These are phyloP conservation scores for Drosophila paranaensis DNA, from an alignment of 2,888 invertebrate species.

Conservation along the genomic window DNA sequence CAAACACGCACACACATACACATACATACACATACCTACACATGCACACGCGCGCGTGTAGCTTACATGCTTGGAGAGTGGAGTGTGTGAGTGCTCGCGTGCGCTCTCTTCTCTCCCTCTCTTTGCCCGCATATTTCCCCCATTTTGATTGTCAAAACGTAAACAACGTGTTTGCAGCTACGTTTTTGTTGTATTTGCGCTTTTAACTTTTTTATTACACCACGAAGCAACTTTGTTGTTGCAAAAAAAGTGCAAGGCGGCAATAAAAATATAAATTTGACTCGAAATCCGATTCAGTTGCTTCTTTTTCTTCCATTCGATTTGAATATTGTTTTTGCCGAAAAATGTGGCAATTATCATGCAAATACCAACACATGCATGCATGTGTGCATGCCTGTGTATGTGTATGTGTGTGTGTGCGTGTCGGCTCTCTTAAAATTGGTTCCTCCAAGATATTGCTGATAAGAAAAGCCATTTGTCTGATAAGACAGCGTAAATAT, in stretches of 20 bases:
- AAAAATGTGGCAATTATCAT: conserved; percentile 18
- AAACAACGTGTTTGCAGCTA: conserved; percentile 68
- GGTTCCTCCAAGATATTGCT: conserved; percentile 67
- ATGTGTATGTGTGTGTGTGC: background rate
- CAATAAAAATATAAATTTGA: conserved; percentile 31
- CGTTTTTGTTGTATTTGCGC: conserved; percentile 25
- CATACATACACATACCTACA: conserved; percentile 16
- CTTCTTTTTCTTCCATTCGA: background rate
- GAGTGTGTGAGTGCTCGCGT: conserved; percentile 18
- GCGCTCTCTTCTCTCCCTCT: conserved; percentile 24
- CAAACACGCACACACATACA: background rate
- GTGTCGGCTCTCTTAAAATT: conserved; percentile 31
- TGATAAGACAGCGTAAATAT: conserved; percentile 53
- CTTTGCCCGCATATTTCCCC: conserved; percentile 37
- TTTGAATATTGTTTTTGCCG: conserved; percentile 6
- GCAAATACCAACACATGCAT: conserved; percentile 18
- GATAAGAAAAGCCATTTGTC: conserved; percentile 56
- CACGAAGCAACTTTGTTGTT: conserved; percentile 15
- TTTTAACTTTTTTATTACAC: conserved; percentile 21
- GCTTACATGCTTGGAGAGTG: conserved; percentile 7
- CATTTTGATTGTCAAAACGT: conserved; percentile 67
- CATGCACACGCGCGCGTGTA: background rate
- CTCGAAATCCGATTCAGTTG: conserved; percentile 26
- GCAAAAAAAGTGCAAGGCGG: conserved; percentile 29
- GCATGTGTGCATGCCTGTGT: background rate